phyloP scores from a whole-genome alignment of 1,140 invertebrate genomes.

The Cherax quadricarinatus region DNA sequence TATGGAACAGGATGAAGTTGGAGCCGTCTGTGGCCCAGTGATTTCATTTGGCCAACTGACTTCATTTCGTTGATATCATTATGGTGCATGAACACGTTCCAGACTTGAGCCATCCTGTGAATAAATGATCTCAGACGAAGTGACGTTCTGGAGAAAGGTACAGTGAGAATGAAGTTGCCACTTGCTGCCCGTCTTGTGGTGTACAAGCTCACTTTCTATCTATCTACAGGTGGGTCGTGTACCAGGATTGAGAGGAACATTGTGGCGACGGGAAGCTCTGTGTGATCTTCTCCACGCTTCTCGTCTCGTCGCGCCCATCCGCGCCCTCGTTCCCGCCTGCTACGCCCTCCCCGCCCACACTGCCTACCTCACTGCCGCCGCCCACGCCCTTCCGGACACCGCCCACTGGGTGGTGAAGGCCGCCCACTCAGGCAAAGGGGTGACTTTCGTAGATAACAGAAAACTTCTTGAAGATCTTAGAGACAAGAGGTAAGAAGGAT shows the following conservation, averaged over 20 bases:
- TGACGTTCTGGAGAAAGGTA: too few species aligned
- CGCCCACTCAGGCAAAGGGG: constrained; percentile 32
- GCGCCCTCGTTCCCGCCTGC: constrained; percentile 48
- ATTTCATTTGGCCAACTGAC: too few species aligned
- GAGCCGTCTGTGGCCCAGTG: too few species aligned
- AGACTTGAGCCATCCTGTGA: too few species aligned
- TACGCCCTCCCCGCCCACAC: constrained; percentile 54
- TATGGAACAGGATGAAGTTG: too few species aligned
- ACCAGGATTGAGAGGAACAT: constrained; percentile 5
- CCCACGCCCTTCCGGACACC: constrained; percentile 52
- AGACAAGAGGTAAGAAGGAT: constrained; percentile 13
- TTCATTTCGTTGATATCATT: too few species aligned
- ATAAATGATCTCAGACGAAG: too few species aligned
- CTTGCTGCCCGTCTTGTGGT: too few species aligned
- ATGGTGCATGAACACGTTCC: too few species aligned
- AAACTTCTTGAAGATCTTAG: constrained; percentile 29
- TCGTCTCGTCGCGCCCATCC: constrained; percentile 16
- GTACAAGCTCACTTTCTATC: too few species aligned
- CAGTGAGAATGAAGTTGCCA: too few species aligned
- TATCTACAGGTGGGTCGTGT: constrained; percentile 44
- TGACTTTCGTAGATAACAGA: constrained; percentile 30
- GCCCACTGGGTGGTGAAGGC: constrained; percentile 50
- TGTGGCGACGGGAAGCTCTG: constrained; percentile 42
- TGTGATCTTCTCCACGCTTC: constrained; percentile 34
- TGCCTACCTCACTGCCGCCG: constrained; percentile 36